Evolutionary conservation across 2,113 vertebrate species (phyloP), one percentile per base, ranked within the genome.

Genomic region (Cettia cetti): DNA sequence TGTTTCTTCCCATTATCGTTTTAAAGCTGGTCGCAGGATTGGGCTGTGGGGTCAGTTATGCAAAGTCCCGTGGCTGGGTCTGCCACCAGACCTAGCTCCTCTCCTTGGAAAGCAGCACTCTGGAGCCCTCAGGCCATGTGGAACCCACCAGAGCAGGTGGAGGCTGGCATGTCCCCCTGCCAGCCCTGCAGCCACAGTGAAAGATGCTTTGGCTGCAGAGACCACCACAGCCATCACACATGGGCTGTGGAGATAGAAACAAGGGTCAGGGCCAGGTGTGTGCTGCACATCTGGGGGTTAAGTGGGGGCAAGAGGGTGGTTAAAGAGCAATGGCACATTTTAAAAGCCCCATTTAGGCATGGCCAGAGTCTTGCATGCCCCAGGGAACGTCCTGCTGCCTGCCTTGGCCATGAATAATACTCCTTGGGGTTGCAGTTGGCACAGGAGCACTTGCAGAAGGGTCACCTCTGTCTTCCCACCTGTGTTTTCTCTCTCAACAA

Each of bases 191-290:
- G 64, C 27, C 52, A 22, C 37, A 42, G 47, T 24, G 7, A 65
- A 15, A 28, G 24, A 5, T 24, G 42, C 14, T 54, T 59, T 68
- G 40, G 68, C 31, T 70, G 52, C 66, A 66, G 65, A 63, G 39
- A 26, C 10, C 2, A 0, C 35, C 42, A 14, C 35, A 61, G 22
- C 12, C 35, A 7, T 15, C 47, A 16, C n/a, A 26, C 2, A 2
- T 8, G 22, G 19, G 64, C 40, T 61, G 31, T 19, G 44, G 63
- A 54, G 8, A 54, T 7, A 53, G 44, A 39, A 92, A 33, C 26
- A n/a, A 82, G 9, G 33, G 17, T 33, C 4, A 2, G 28, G 20
- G 7, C 52, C 28, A 33, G 49, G 13, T 6, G 28, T 22, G 11
- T 27, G 40, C 23, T 82, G 71, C 44, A 39, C 30, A 37, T 56